Conservation (phyloP, 2,113 vertebrate species). For the Amphiprion percula region DNA sequence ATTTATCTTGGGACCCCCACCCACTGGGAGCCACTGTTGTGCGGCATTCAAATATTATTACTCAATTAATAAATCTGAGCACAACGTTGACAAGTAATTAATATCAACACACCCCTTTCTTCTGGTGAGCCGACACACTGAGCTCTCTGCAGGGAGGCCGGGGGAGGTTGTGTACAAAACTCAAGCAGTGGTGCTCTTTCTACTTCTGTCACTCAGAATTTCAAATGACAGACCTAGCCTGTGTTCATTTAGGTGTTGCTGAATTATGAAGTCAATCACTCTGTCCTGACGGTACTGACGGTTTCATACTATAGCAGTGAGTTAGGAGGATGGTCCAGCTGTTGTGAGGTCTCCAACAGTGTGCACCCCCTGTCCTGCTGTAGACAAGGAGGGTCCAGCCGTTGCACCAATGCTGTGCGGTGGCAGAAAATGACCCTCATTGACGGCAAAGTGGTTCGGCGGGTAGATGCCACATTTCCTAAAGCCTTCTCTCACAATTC, state of each 20-base stretch:
- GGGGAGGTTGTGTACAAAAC: constrained; percentile 2
- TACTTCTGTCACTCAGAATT: constrained; percentile 12
- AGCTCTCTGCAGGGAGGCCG: constrained; percentile 21
- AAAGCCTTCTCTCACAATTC: constrained; percentile 73
- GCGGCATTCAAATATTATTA: constrained; percentile 24
- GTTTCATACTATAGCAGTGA: not conserved
- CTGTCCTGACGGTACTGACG: constrained; percentile 3
- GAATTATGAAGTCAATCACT: constrained; percentile 25
- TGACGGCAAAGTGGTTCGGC: constrained; percentile 48
- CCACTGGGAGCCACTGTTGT: not conserved
- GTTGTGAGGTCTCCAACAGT: constrained; percentile 39
- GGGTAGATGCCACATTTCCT: constrained; percentile 75
- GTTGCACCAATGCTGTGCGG: constrained; percentile 20
- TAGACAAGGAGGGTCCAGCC: constrained; percentile 45
- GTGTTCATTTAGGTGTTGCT: constrained; percentile 34
- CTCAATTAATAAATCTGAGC: constrained; percentile 22
- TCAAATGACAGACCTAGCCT: constrained; percentile 9
- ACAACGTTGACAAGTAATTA: constrained; percentile 29
- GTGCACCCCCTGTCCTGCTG: constrained; percentile 26
- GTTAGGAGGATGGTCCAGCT: constrained; percentile 50
- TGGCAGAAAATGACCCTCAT: constrained; percentile 49
- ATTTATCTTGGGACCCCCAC: not conserved
- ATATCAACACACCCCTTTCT: constrained; percentile 3
- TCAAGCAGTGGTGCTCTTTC: not conserved
- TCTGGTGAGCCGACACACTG: constrained; percentile 27